Percentiles rank a stretch among this genome's conserved stretches.
Conservation (phyloP, 1,140 invertebrate genomes). For the Probaryconus sp. region DNA sequence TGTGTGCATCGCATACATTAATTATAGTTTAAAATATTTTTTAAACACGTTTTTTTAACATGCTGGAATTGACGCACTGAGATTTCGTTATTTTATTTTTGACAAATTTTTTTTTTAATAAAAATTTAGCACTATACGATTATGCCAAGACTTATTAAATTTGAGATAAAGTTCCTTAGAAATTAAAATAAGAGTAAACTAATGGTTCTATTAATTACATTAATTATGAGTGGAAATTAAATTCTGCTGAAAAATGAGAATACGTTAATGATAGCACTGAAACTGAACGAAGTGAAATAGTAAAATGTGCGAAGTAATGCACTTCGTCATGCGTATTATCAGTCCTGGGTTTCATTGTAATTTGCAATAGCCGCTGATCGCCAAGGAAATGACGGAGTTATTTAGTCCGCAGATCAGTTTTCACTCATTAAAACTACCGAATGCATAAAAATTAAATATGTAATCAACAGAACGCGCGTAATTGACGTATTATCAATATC, state of each 20-base stretch:
- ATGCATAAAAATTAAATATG: constrained; percentile 14
- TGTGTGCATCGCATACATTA: too few relatives aligned
- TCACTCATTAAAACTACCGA: constrained; percentile 22
- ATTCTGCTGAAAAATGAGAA: constrained; percentile 27
- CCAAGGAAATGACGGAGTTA: constrained; percentile 51
- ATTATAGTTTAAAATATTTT: too few relatives aligned
- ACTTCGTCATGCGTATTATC: constrained; percentile 29
- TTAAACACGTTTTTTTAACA: too few relatives aligned
- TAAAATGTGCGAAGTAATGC: constrained; percentile 55
- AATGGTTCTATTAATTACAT: constrained; percentile 17
- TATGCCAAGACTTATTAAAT: too few relatives aligned
- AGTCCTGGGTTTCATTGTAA: constrained; percentile 46
- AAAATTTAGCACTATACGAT: too few relatives aligned
- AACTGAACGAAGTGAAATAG: constrained; percentile 27
- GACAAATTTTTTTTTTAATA: too few relatives aligned
- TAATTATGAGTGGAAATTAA: constrained; percentile 26
- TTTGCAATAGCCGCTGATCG: constrained; percentile 38
- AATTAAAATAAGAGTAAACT: not conserved
- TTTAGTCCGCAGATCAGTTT: constrained; percentile 33
- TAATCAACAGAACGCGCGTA: constrained; percentile 11
- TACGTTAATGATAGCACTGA: constrained; percentile 31
- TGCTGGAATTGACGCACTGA: too few relatives aligned
- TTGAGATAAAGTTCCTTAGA: too few relatives aligned
- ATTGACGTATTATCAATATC: not conserved
- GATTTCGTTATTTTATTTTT: too few relatives aligned